A percentile compares a stretch with the other conserved stretches of the same genome.
Conservation (phyloP, 1,140 invertebrate species). For the Ostrea denselamellosa region DNA sequence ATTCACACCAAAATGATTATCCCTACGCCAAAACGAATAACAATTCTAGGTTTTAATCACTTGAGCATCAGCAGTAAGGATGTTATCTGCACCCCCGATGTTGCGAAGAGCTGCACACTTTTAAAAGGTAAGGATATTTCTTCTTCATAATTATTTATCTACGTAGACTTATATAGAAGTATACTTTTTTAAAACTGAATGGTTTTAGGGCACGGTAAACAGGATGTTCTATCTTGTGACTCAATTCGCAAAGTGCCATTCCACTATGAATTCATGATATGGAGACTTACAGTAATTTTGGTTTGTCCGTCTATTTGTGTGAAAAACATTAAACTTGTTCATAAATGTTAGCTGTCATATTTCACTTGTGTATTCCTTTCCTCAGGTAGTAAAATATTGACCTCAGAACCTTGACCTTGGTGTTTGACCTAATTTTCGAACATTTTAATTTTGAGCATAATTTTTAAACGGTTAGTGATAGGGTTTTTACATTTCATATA, state of each 20-base stretch:
- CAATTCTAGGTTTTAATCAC: background rate
- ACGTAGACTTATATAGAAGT: too few relatives aligned
- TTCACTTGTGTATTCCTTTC: background rate
- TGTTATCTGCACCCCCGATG: background rate
- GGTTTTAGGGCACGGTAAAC: background rate
- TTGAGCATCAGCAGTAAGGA: background rate
- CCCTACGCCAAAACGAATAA: slow-evolving; percentile 58
- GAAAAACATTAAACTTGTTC: background rate
- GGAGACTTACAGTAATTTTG: too few relatives aligned
- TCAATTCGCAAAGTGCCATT: background rate
- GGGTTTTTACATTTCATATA: too few relatives aligned
- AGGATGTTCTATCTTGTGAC: background rate
- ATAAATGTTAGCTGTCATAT: background rate
- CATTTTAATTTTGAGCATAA: too few relatives aligned
- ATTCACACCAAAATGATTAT: slow-evolving; percentile 50
- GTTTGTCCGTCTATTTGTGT: background rate
- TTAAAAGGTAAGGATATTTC: background rate
- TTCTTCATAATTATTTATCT: too few relatives aligned
- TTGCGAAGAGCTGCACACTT: background rate
- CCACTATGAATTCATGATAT: background rate
- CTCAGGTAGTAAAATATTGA: too few relatives aligned
- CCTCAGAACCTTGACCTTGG: too few relatives aligned
- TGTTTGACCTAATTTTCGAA: too few relatives aligned
- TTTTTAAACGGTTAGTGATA: too few relatives aligned
- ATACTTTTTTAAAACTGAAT: too few relatives aligned